Percentiles rank a stretch among this genome's conserved stretches.
Conservation (phyloP, 2,888 invertebrate species). For the Dynastes maya region DNA sequence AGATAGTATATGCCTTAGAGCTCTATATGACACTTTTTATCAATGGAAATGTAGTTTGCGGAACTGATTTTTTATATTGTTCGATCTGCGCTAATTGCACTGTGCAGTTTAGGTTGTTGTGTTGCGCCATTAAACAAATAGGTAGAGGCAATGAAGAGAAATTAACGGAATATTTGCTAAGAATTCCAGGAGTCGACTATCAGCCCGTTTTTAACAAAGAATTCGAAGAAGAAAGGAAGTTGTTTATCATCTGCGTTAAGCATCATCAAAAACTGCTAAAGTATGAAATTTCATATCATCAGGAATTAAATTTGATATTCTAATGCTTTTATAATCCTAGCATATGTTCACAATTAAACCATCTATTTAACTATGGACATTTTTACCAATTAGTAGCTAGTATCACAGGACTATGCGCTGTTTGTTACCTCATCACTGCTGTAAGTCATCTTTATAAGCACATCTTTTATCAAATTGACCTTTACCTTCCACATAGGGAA, state of each 20-base stretch:
- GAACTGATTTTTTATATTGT: constrained; percentile 54
- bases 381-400: constrained; percentile 54
- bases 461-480: too few species aligned
- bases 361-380: constrained; percentile 49
- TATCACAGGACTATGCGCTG: constrained; percentile 53
- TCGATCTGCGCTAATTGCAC: constrained; percentile 53
- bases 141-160: constrained; percentile 46
- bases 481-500: not conserved
- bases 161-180: constrained; percentile 27
- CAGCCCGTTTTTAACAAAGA: not conserved
- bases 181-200: constrained; percentile 44
- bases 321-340: constrained; percentile 31
- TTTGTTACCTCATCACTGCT: constrained; percentile 52
- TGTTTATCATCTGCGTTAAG: constrained; percentile 52
- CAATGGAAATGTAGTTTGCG: constrained; percentile 50
- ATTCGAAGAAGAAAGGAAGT: constrained; percentile 34
- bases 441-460: constrained; percentile 1
- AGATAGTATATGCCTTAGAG: constrained; percentile 55
- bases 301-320: not conserved
- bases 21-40: constrained; percentile 50
- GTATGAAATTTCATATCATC: constrained; percentile 12
- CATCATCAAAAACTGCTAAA: constrained; percentile 55
- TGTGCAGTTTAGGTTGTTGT: constrained; percentile 54
- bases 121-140: constrained; percentile 48
- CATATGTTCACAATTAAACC: constrained; percentile 45